Conservation (phyloP, 2,888 invertebrate genomes). For the Seladonia tumulorum region DNA sequence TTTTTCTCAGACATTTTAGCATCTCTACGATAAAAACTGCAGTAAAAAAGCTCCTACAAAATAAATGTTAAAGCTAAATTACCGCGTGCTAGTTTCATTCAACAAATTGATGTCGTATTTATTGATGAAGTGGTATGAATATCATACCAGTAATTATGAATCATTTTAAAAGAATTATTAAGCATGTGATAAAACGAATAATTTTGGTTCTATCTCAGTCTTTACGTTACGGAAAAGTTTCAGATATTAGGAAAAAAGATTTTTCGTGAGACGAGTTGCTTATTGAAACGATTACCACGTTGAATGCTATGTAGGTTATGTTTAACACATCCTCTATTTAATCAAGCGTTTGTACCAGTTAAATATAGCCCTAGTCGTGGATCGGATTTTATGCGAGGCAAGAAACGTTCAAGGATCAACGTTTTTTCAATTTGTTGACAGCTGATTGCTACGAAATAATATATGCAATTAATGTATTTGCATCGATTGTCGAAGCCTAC, state of each 20-base stretch:
- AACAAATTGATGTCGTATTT: too few relatives aligned
- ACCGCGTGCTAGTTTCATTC: too few relatives aligned
- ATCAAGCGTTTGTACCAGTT: neutral
- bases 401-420: too few relatives aligned
- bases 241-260: neutral
- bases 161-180: too few relatives aligned
- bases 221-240: neutral
- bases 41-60: too few relatives aligned
- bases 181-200: too few relatives aligned
- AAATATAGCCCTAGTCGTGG: neutral
- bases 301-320: neutral
- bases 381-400: neutral
- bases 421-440: too few relatives aligned
- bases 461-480: neutral
- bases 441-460: neutral
- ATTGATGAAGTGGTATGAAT: too few relatives aligned
- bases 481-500: neutral
- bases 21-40: too few relatives aligned
- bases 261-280: neutral
- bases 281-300: neutral
- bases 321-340: neutral
- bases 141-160: too few relatives aligned
- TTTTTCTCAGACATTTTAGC: too few relatives aligned
- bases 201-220: neutral
- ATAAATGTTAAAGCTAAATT: too few relatives aligned